Evolutionary conservation across 2,888 invertebrate species (phyloP).

Genomic region (Campoplex nolae): DNA sequence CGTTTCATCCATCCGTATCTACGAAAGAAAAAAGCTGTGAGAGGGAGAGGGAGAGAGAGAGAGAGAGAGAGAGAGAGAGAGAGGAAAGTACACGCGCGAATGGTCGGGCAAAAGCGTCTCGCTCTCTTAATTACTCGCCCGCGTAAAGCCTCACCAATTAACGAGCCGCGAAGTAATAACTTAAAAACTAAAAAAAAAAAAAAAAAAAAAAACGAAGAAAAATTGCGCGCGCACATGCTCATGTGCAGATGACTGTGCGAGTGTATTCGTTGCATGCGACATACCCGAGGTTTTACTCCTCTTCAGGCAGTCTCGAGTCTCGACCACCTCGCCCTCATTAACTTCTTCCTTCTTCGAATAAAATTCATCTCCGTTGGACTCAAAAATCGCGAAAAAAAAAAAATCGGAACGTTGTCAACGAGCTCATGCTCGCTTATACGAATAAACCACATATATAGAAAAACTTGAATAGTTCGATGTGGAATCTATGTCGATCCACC

Average conservation of each 20-base stretch:
- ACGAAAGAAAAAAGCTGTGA: slow-evolving; percentile 9
- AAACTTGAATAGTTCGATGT: slow-evolving; percentile 9
- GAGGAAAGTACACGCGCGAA: not conserved
- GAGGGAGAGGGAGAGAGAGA: not conserved
- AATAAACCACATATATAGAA: not conserved
- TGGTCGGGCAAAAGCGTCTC: slow-evolving; percentile 50
- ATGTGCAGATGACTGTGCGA: not conserved
- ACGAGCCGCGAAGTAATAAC: slow-evolving; percentile 68
- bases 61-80: not conserved
- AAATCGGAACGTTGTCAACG: slow-evolving; percentile 22
- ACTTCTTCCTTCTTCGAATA: slow-evolving; percentile 59
- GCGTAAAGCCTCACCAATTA: slow-evolving; percentile 70
- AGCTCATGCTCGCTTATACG: not conserved
- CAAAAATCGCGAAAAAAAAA: not conserved
- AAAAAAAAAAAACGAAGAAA: not conserved
- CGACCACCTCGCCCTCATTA: slow-evolving; percentile 63
- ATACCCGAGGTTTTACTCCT: slow-evolving; percentile 23
- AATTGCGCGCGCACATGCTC: slow-evolving; percentile 6
- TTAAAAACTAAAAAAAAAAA: slow-evolving; percentile 1
- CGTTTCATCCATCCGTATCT: not conserved
- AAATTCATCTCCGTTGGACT: slow-evolving; percentile 39
- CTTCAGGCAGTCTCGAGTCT: slow-evolving; percentile 55
- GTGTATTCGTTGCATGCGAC: slow-evolving; percentile 20
- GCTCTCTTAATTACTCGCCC: slow-evolving; percentile 70
- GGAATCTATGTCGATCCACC: slow-evolving; percentile 16